phyloP scores from a whole-genome alignment of 2,888 invertebrate species.

The Lutraria lutraria region DNA sequence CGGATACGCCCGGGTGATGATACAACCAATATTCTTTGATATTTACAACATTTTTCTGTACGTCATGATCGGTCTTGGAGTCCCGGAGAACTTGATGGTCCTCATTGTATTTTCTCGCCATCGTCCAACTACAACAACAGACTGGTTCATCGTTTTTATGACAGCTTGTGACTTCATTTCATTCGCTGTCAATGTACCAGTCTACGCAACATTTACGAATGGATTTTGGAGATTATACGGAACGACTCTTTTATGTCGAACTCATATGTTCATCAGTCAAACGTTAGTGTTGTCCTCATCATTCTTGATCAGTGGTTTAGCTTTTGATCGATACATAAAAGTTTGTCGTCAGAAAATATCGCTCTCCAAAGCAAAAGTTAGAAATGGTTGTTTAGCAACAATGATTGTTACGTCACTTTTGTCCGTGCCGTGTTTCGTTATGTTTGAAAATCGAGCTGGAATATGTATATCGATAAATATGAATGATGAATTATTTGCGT shows the following conservation, averaged over 20 bases:
- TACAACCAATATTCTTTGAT: slow-evolving; percentile 20
- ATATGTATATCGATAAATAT: slow-evolving; percentile 27
- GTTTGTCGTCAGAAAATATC: slow-evolving; percentile 36
- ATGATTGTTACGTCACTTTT: slow-evolving; percentile 30
- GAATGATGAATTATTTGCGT: slow-evolving; percentile 18
- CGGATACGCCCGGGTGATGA: slow-evolving; percentile 14
- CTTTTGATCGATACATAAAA: slow-evolving; percentile 61
- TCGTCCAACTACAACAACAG: slow-evolving; percentile 51
- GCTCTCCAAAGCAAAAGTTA: slow-evolving; percentile 19
- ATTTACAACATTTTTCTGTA: slow-evolving; percentile 56
- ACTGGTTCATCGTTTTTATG: slow-evolving; percentile 65
- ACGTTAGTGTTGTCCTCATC: slow-evolving; percentile 54
- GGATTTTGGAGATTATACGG: slow-evolving; percentile 54
- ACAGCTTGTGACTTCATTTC: slow-evolving; percentile 59
- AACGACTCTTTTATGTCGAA: slow-evolving; percentile 52
- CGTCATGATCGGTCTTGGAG: slow-evolving; percentile 47
- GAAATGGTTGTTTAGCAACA: slow-evolving; percentile 45
- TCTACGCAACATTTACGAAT: slow-evolving; percentile 61
- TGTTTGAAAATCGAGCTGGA: slow-evolving; percentile 46
- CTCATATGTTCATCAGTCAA: slow-evolving; percentile 65
- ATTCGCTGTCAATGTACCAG: slow-evolving; percentile 55
- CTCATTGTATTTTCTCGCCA: slow-evolving; percentile 50
- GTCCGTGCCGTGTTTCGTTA: slow-evolving; percentile 57
- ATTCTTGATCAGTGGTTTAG: slow-evolving; percentile 57
- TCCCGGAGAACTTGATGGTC: slow-evolving; percentile 52